Percentiles rank a stretch among this genome's conserved stretches.
Conservation (phyloP, 2,113 vertebrate species). For the Periophthalmus modestus region DNA sequence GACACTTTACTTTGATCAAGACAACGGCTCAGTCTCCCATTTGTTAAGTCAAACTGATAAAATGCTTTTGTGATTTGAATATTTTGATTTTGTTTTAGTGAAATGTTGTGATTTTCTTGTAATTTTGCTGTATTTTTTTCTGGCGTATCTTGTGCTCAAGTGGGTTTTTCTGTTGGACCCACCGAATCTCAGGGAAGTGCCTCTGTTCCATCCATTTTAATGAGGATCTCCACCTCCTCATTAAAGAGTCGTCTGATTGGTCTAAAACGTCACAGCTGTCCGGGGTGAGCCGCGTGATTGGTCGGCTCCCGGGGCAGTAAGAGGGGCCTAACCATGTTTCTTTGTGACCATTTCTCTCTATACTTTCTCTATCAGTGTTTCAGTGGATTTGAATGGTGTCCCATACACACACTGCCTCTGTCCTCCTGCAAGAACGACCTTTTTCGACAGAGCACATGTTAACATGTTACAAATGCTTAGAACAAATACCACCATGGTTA, state of each 20-base stretch:
- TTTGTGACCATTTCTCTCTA: slow-evolving; percentile 56
- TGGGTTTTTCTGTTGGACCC: slow-evolving; percentile 5
- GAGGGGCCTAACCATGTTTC: slow-evolving; percentile 28
- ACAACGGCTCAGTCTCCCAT: too few relatives aligned
- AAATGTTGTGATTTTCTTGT: slow-evolving; percentile 4
- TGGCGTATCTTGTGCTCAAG: background rate
- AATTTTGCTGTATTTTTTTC: background rate
- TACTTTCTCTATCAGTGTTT: slow-evolving; percentile 62
- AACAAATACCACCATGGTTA: background rate
- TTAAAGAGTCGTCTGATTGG: background rate
- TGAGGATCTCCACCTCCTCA: slow-evolving; percentile 11
- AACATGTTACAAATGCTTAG: background rate
- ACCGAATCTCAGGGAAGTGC: background rate
- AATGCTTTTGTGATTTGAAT: slow-evolving; percentile 2
- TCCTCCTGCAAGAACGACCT: slow-evolving; percentile 65
- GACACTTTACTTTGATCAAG: background rate
- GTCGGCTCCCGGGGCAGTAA: background rate
- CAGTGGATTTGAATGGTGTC: slow-evolving; percentile 64
- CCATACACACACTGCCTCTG: slow-evolving; percentile 64
- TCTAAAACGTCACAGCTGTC: background rate
- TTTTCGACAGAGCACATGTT: background rate
- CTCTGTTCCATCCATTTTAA: slow-evolving; percentile 10
- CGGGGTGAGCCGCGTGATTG: background rate
- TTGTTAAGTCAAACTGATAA: background rate
- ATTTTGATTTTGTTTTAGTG: background rate